These are phyloP conservation scores for Adelognathus sp. DNA, from an alignment of 2,888 invertebrate species.

Conservation along the genomic window DNA sequence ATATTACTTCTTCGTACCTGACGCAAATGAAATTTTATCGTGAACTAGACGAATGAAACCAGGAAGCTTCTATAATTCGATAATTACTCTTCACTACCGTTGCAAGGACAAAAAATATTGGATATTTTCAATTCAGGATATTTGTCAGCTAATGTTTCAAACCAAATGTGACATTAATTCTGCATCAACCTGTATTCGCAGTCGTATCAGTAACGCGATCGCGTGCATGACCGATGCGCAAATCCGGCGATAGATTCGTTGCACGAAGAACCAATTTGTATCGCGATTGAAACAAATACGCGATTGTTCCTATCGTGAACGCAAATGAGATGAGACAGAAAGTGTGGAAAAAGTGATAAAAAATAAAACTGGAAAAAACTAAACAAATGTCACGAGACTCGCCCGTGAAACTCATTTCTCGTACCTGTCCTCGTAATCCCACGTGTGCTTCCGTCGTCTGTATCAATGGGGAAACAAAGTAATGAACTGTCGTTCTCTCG, in stretches of 20 bases:
- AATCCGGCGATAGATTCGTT: background rate
- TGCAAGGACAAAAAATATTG: too few relatives aligned
- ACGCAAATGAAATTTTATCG: too few relatives aligned
- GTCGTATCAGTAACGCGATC: too few relatives aligned
- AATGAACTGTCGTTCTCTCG: conserved; percentile 48
- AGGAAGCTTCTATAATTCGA: too few relatives aligned
- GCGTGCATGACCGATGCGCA: conserved; percentile 19
- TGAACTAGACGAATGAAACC: too few relatives aligned
- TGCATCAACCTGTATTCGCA: too few relatives aligned
- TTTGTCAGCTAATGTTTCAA: too few relatives aligned
- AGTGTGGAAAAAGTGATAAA: background rate
- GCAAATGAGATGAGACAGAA: background rate
- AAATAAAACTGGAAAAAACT: conserved; percentile 21
- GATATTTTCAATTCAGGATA: too few relatives aligned
- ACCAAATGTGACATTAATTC: too few relatives aligned
- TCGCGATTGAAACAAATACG: background rate
- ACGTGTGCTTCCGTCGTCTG: conserved; percentile 83
- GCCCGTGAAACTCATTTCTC: conserved; percentile 51
- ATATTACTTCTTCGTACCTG: too few relatives aligned
- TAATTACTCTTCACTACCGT: too few relatives aligned
- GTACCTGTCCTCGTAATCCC: conserved; percentile 84
- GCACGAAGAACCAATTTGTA: background rate
- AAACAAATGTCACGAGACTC: conserved; percentile 59
- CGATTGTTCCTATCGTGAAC: background rate
- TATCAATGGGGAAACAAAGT: conserved; percentile 70